Conservation (phyloP, 2,888 invertebrate species). For the Tortrix viridana region DNA sequence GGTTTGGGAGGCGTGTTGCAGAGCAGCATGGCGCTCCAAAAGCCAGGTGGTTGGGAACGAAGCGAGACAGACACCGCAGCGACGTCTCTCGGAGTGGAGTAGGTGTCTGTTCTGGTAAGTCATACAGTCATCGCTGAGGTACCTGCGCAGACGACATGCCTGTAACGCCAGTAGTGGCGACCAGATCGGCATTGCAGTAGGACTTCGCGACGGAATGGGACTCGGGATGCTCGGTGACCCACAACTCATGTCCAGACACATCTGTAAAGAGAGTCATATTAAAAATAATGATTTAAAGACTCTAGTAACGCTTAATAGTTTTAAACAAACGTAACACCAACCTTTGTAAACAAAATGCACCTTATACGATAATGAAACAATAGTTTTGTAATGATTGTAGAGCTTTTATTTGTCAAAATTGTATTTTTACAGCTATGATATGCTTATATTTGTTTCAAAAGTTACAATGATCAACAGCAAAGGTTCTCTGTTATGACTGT, state of each 20-base stretch:
- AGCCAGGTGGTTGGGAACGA: conserved; percentile 95
- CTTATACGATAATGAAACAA: conserved; percentile 56
- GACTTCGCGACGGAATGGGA: conserved; percentile 67
- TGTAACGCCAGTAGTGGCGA: conserved; percentile 77
- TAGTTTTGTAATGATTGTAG: conserved; percentile 82
- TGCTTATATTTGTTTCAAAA: conserved; percentile 92
- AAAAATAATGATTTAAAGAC: conserved; percentile 1
- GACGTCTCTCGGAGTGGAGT: conserved; percentile 77
- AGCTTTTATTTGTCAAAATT: conserved; percentile 93
- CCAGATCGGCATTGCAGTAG: conserved; percentile 72
- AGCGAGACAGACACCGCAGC: conserved; percentile 93
- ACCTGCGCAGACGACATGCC: conserved; percentile 76
- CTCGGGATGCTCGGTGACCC: conserved; percentile 61
- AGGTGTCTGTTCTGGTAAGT: conserved; percentile 69
- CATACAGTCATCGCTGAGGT: conserved; percentile 81
- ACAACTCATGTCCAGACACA: conserved; percentile 77
- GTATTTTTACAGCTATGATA: conserved; percentile 96
- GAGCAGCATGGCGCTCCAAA: conserved; percentile 92
- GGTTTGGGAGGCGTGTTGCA: conserved; percentile 90
- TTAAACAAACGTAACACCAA: conserved; percentile 43
- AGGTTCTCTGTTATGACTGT: conserved; percentile 71
- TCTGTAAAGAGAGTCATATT: conserved; percentile 58
- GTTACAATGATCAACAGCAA: conserved; percentile 85
- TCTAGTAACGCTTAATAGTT: not conserved
- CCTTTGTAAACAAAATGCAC: conserved; percentile 41